Evolutionary conservation across 2,888 invertebrate genomes (phyloP), one percentile per base, ranked within the genome.

Genomic region (Idaea straminata): DNA sequence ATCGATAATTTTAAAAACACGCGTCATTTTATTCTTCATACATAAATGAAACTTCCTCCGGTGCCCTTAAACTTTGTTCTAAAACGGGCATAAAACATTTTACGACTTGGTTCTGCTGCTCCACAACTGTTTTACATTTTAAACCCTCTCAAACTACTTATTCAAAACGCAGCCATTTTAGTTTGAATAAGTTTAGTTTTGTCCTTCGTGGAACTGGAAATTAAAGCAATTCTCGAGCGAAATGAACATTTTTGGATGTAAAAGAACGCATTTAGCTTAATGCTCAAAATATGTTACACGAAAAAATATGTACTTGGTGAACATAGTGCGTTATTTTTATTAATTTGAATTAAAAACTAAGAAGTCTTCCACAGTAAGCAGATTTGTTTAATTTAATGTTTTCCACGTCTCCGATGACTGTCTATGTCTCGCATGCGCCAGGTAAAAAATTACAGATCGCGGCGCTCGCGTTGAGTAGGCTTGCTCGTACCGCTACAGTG

Each of bases 401-500:
- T n/a, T 47, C 47, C 0, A 47, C 47, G 47, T 36, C 25, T 25
- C 10, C 1, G 36, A 36, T 2, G 4, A 36, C 36, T 25, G 25
- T 25, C 25, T 25, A 25, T 4, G 36, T 47, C 65, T 15, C 16
- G 35, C 63, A 59, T 16, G 35, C 63, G 36, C 62, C 57, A 61
- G 64, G 63, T 63, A 69, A 71, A 70, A 69, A 69, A 10, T 47
- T 47, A 47, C 47, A 13, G 47, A 47, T 47, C 47, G 66, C 59
- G 67, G 67, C 62, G 65, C 70, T 76, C 25, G 25, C 25, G 25
- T 3, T 25, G 25, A 25, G 25, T 25, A 72, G 77, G 73, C 76
- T 70, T 73, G 66, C 67, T 63, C 66, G 60, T 69, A 67, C 67
- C 67, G 73, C 74, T 71, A 73, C 72, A 74, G 72, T 78, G 75